Percentiles rank a stretch among this genome's conserved stretches.
Evolutionary conservation across 2,113 vertebrate species (phyloP).

Genomic region (Paralichthys olivaceus): DNA sequence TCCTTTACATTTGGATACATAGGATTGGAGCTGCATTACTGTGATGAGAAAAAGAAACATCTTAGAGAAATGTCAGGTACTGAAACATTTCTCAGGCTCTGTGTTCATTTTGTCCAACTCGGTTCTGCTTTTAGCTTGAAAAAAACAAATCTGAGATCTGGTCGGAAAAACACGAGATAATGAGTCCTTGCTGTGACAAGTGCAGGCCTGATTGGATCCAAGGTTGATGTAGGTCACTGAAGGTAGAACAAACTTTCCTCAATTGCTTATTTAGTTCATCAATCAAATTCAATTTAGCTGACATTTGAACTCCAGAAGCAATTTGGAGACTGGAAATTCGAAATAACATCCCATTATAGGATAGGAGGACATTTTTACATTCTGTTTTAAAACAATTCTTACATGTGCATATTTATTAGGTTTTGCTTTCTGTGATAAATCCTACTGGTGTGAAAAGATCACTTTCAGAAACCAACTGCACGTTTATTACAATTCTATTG

Average conservation of each 20-base stretch:
- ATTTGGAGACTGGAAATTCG: neutral
- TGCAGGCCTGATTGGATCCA: neutral
- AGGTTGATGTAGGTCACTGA: neutral
- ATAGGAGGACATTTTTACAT: neutral
- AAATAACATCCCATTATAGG: neutral
- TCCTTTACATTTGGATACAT: neutral
- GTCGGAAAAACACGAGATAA: neutral
- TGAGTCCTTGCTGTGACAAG: neutral
- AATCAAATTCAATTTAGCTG: neutral
- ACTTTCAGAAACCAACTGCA: too few species aligned
- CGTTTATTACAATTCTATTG: neutral
- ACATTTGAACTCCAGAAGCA: neutral
- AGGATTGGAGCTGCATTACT: neutral
- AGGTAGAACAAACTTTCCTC: neutral
- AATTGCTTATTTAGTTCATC: neutral
- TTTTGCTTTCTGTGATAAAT: too few species aligned
- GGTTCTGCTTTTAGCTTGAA: neutral
- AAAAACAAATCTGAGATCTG: neutral
- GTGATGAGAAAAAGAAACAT: neutral
- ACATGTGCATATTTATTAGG: too few species aligned
- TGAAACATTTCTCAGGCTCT: neutral
- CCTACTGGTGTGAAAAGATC: too few species aligned
- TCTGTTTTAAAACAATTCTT: neutral
- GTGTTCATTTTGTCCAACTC: neutral
- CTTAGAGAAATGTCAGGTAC: neutral